phyloP scores from a whole-genome alignment of 1,140 invertebrate species.

The Scaptomyza graminum region DNA sequence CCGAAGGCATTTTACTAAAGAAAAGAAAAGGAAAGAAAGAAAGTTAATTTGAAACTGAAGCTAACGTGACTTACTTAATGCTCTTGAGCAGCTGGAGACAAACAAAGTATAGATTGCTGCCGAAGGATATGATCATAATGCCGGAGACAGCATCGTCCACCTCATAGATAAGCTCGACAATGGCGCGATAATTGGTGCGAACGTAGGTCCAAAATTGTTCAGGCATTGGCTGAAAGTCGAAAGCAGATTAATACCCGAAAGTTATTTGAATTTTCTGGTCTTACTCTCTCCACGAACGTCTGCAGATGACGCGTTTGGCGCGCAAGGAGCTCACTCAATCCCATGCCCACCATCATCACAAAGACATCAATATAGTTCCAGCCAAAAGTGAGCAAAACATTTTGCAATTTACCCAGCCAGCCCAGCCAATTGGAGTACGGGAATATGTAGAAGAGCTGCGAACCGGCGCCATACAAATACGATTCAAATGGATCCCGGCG shows the following conservation, averaged over 20 bases:
- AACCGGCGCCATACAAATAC: conserved; percentile 44
- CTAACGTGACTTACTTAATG: neutral
- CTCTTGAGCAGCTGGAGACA: conserved; percentile 71
- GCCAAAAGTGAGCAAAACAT: conserved; percentile 72
- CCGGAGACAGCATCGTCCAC: conserved; percentile 73
- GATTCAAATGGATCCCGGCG: conserved; percentile 67
- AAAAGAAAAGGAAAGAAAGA: neutral
- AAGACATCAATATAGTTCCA: conserved; percentile 81
- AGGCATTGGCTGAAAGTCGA: conserved; percentile 48
- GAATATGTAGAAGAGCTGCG: conserved; percentile 68
- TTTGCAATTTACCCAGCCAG: conserved; percentile 66
- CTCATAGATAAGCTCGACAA: conserved; percentile 66
- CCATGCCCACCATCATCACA: conserved; percentile 72
- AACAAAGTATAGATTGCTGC: conserved; percentile 81
- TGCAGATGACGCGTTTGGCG: conserved; percentile 42
- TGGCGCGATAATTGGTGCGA: conserved; percentile 61
- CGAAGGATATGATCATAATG: conserved; percentile 72
- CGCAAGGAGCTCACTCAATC: conserved; percentile 56
- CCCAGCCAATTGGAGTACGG: conserved; percentile 67
- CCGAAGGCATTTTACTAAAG: conserved; percentile 70
- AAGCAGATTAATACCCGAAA: too few species aligned
- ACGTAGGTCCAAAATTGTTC: conserved; percentile 63
- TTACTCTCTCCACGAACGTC: conserved; percentile 26
- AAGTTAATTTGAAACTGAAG: neutral
- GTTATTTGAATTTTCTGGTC: conserved; percentile 77